Evolutionary conservation across 2,113 vertebrate genomes (phyloP), one percentile per base, ranked within the genome.

Genomic region (Scomber scombrus): DNA sequence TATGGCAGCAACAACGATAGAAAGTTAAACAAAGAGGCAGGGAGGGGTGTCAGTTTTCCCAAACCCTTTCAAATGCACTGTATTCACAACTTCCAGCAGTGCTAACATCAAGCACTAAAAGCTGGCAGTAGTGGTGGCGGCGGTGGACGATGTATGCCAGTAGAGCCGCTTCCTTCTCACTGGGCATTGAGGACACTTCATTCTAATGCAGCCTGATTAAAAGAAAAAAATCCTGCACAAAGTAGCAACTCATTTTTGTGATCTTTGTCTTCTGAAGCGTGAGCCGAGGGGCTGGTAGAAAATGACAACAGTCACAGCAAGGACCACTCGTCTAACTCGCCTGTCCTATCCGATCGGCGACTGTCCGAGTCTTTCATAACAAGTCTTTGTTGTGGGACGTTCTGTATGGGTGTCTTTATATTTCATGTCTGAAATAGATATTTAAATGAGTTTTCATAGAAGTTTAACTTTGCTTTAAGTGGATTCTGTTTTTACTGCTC

Each of bases 141-240:
- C 9, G 50, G 51, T 50, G 49, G 8, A 50, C 1, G 0, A n/a
- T 52, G 49, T 11, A 8, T 14, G 15, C 45, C 64, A 13, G 14
- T 6, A 21, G 14, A 18, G 57, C 26, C 1, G n/a, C 49, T 60
- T 23, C 31, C 40, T 65, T 51, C 50, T 29, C 47, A 63, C 51
- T 31, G 34, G 34, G 64, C 57, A 69, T n/a, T 46, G 47, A 86
- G 70, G 68, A 70, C 64, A 58, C 57, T 18, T 46, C 3, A 18
- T 64, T 58, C 40, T 70, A 9, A 77, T 58, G 29, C 61, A 76
- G 45, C 46, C 73, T 82, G 50, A 79, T 76, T 61, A 69, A 73
- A 73, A 65, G 8, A 76, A 40, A 40, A 50, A 74, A 56, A 29
- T 46, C 56, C 40, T 26, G 57, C 50, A 63, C 45, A 60, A 61